Evolutionary conservation across 2,888 invertebrate genomes (phyloP), one percentile per base, ranked within the genome.

Genomic region (Muschampia plurimacula): DNA sequence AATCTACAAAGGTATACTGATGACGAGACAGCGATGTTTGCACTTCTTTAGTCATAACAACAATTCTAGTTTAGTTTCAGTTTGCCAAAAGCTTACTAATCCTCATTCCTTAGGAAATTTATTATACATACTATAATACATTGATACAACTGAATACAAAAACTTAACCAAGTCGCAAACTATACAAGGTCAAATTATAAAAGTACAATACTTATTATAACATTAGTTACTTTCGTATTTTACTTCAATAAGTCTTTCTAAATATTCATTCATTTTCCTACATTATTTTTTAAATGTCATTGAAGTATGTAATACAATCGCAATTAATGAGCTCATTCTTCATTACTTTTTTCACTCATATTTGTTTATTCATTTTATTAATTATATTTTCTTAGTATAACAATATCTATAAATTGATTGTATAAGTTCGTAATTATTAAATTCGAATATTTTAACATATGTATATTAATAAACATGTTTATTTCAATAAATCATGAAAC

Each of bases 391-490:
- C 93, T 94, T 94, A 94, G 92, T 94, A 94, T 94, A 93, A 92
- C 93, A 94, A 93, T 94, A 94, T 93, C 94, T 94, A 94, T 94
- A 94, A 94, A 94, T 94, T 90, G 94, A 92, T 89, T 94, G 94
- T 94, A 94, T 94, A 94, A 94, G 94, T 94, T 94, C 94, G 93
- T 94, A 94, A 94, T 94, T 94, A 94, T 94, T 94, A 94, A 94
- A 94, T 94, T 94, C 94, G 94, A 94, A 94, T 94, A 94, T 94
- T 94, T 94, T 94, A 94, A 94, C 94, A 94, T 93, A 94, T 94
- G 93, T 94, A 94, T 94, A 93, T 94, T 94, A 94, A 94, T 94
- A 94, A 93, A 94, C 93, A 90, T 87, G 92, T 92, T 93, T 93
- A 93, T 93, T 92, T 92, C 87, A 84, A 89, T 89, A 89, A 92